phyloP scores from a whole-genome alignment of 2,113 vertebrate species.

The Labeo catla region DNA sequence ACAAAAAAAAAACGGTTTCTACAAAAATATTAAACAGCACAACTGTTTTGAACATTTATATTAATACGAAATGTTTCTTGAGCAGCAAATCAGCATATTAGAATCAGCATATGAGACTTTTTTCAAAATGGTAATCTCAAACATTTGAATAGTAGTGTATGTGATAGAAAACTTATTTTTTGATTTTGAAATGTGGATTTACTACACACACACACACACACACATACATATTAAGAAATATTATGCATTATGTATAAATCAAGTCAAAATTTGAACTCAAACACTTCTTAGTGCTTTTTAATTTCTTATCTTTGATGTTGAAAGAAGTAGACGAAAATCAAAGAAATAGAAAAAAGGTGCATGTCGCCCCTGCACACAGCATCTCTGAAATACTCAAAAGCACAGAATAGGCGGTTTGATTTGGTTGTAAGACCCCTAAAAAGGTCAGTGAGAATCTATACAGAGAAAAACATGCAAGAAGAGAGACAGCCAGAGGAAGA shows the following conservation, averaged over 20 bases:
- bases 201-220: no score
- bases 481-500: background rate
- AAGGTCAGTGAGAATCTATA: constrained; percentile 31
- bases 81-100: background rate
- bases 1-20: background rate
- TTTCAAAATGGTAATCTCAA: no score
- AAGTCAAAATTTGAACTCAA: background rate
- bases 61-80: background rate
- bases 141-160: no score
- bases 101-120: background rate
- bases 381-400: constrained; percentile 34
- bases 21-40: background rate
- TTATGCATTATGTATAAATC: background rate
- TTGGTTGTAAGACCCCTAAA: constrained; percentile 26
- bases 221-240: no score
- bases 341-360: background rate
- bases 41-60: background rate
- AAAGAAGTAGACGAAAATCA: background rate
- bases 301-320: background rate
- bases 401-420: background rate
- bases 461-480: constrained; percentile 12
- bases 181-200: no score
- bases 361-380: background rate
- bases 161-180: no score
- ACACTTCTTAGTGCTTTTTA: background rate